A percentile compares a stretch with the other conserved stretches of the same genome.
These are phyloP conservation scores for Electrophaes corylata DNA, from an alignment of 2,888 invertebrate species.

Conservation along the genomic window DNA sequence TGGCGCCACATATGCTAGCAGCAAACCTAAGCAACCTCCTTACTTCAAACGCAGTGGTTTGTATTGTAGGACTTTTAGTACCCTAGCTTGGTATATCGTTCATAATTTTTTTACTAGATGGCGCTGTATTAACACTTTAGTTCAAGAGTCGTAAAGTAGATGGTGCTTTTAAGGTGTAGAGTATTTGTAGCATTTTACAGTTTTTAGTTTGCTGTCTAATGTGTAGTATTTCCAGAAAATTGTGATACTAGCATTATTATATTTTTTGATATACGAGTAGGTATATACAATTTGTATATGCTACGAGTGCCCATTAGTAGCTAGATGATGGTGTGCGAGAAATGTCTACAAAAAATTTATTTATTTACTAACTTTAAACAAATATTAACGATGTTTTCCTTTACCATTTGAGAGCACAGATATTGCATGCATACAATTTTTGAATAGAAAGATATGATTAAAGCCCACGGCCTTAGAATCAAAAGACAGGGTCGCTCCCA, in stretches of 20 bases:
- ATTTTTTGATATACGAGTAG: too few species aligned
- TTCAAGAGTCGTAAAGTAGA: neutral
- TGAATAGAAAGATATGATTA: too few species aligned
- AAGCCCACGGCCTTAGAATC: too few species aligned
- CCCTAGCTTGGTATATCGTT: neutral
- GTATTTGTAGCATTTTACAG: neutral
- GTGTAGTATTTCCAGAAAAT: neutral
- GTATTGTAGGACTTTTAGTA: neutral
- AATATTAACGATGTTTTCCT: too few species aligned
- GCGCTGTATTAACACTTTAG: neutral
- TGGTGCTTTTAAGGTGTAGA: neutral
- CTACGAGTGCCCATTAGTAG: too few species aligned
- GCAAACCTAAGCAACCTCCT: neutral
- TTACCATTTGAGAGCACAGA: too few species aligned
- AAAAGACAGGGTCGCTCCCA: too few species aligned
- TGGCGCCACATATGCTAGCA: neutral
- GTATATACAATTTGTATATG: too few species aligned
- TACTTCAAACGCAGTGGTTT: neutral
- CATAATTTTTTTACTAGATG: slow-evolving; percentile 1
- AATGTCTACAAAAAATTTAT: too few species aligned
- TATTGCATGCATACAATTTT: too few species aligned
- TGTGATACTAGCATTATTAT: neutral
- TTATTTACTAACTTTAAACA: too few species aligned
- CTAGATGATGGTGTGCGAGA: too few species aligned
- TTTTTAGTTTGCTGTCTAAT: neutral